Evolutionary conservation across 1,140 invertebrate species (phyloP).

Genomic region (Araneus ventricosus): DNA sequence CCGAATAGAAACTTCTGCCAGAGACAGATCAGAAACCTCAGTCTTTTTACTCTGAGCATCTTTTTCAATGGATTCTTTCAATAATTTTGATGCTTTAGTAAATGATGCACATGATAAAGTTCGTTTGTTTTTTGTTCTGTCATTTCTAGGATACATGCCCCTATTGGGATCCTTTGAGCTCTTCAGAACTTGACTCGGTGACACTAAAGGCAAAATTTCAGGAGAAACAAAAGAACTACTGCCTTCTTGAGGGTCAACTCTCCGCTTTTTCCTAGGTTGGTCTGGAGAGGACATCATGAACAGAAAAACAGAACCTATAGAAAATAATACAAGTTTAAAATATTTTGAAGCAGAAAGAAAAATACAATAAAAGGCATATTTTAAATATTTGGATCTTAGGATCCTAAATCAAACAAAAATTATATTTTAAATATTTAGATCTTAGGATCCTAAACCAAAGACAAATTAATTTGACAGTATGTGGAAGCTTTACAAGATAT

Average conservation of each 20-base stretch:
- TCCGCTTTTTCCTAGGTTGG: conserved; percentile 29
- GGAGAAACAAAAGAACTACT: not conserved
- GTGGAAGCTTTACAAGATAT: too few species aligned
- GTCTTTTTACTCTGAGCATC: not conserved
- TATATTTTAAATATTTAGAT: too few species aligned
- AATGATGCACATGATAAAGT: conserved; percentile 21
- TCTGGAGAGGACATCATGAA: conserved; percentile 17
- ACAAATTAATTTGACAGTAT: too few species aligned
- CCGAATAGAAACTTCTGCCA: not conserved
- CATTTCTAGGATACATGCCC: not conserved
- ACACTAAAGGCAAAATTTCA: not conserved
- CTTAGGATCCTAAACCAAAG: too few species aligned
- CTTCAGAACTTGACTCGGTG: not conserved
- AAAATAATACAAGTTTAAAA: not conserved
- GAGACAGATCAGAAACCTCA: too few species aligned
- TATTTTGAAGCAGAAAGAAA: not conserved
- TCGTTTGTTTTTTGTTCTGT: not conserved
- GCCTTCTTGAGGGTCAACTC: not conserved
- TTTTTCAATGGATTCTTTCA: not conserved
- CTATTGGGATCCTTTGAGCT: not conserved
- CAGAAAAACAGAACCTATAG: not conserved
- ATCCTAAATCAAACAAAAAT: too few species aligned
- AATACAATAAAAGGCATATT: too few species aligned
- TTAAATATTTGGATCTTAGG: too few species aligned
- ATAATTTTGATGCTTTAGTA: conserved; percentile 12